phyloP scores from a whole-genome alignment of 2,888 invertebrate species.

The Agonopterix arenella region DNA sequence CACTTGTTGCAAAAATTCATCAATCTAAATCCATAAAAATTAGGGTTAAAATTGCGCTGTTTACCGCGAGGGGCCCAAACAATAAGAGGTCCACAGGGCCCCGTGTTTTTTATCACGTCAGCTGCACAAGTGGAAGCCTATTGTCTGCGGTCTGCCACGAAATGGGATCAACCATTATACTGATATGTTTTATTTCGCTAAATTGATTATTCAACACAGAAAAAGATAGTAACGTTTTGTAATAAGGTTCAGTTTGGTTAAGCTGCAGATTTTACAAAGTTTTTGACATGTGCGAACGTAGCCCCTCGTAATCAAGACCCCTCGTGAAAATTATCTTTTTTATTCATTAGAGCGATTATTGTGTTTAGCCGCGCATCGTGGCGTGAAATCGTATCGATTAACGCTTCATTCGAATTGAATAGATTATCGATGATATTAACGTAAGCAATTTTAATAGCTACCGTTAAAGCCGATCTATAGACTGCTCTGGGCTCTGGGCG shows the following conservation, averaged over 20 bases:
- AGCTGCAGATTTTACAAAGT: neutral
- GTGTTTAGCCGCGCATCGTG: constrained; percentile 44
- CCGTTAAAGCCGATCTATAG: constrained; percentile 24
- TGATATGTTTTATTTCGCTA: constrained; percentile 18
- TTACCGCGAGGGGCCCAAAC: neutral
- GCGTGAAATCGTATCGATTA: constrained; percentile 65
- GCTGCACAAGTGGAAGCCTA: constrained; percentile 63
- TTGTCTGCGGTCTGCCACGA: constrained; percentile 38
- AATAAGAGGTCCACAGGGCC: constrained; percentile 9
- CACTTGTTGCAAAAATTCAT: constrained; percentile 38
- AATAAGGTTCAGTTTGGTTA: neutral
- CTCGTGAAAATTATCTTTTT: constrained; percentile 43
- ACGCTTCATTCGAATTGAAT: constrained; percentile 43
- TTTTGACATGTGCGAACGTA: constrained; percentile 25
- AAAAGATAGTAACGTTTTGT: neutral
- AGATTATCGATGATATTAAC: constrained; percentile 37
- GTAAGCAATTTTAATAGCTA: constrained; percentile 37
- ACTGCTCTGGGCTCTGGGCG: constrained; percentile 27
- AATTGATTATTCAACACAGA: neutral
- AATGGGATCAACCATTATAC: constrained; percentile 42
- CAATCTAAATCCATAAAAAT: constrained; percentile 22
- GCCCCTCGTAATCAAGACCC: constrained; percentile 24
- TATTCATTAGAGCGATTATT: constrained; percentile 60
- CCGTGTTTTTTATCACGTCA: constrained; percentile 56
- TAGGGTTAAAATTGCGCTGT: constrained; percentile 10